phyloP scores from a whole-genome alignment of 1,140 invertebrate genomes.

The Rhizoglyphus robini region DNA sequence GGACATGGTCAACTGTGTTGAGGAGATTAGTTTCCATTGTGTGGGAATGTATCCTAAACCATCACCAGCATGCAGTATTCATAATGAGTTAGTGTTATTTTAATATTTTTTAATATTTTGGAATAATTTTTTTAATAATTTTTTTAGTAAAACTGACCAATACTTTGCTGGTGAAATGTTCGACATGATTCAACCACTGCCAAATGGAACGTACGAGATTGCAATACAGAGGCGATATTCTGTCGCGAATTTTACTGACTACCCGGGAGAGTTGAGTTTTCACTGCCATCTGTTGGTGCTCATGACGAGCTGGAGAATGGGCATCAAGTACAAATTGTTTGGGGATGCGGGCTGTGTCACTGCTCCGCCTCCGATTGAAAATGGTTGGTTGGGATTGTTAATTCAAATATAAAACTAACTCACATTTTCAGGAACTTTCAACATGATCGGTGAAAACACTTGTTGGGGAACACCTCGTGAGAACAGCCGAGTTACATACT shows the following conservation, averaged over 20 bases:
- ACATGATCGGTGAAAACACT: constrained; percentile 19
- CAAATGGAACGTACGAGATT: constrained; percentile 28
- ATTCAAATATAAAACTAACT: not conserved
- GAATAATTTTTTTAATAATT: no score
- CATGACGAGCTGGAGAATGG: constrained; percentile 27
- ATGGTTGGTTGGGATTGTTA: constrained; percentile 25
- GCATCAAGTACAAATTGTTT: constrained; percentile 26
- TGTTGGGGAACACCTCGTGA: constrained; percentile 27
- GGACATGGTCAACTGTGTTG: no score
- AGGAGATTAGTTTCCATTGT: no score
- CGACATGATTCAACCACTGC: constrained; percentile 22
- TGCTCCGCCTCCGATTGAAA: constrained; percentile 13
- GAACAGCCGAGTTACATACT: constrained; percentile 22
- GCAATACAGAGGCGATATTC: constrained; percentile 24
- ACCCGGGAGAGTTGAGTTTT: constrained; percentile 26
- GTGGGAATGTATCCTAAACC: no score
- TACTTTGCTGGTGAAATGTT: constrained; percentile 26
- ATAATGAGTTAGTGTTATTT: no score
- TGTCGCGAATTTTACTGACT: constrained; percentile 26
- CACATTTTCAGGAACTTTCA: no score
- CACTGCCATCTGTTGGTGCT: constrained; percentile 27
- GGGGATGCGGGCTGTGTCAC: constrained; percentile 25
- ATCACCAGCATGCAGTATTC: no score
- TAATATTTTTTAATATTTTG: no score
- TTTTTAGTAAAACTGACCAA: constrained; percentile 16